These are phyloP conservation scores for Linnaemya vulpina DNA, from an alignment of 2,888 invertebrate genomes.

Conservation along the genomic window DNA sequence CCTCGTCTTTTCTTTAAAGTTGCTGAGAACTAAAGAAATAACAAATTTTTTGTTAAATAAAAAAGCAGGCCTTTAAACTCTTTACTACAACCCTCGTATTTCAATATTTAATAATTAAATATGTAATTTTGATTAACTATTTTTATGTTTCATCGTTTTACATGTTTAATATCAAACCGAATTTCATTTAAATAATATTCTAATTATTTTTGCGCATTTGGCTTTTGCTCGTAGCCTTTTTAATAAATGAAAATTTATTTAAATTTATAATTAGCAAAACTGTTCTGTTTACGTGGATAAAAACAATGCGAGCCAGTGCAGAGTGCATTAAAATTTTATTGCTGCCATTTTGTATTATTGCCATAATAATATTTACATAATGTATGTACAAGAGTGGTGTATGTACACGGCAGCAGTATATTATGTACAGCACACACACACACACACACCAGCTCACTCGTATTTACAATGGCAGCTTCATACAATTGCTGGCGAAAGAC, in stretches of 20 bases:
- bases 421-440: neutral
- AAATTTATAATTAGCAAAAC: conserved; percentile 67
- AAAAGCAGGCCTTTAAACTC: too few relatives aligned
- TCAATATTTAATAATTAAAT: conserved; percentile 30
- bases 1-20: too few relatives aligned
- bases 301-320: neutral
- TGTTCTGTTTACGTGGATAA: conserved; percentile 28
- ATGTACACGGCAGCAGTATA: neutral
- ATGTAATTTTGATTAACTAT: conserved; percentile 29
- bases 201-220: conserved; percentile 34
- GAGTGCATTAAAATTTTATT: conserved; percentile 68
- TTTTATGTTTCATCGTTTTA: conserved; percentile 4
- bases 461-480: conserved; percentile 17
- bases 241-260: conserved; percentile 62
- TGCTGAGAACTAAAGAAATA: too few relatives aligned
- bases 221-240: conserved; percentile 4
- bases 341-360: conserved; percentile 58
- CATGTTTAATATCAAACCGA: conserved; percentile 46
- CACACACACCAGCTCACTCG: neutral
- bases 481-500: conserved; percentile 72
- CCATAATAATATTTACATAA: conserved; percentile 64
- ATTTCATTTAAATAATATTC: conserved; percentile 47
- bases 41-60: too few relatives aligned
- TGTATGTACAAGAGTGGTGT: conserved; percentile 10
- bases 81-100: too few relatives aligned